Conservation (phyloP, 2,888 invertebrate genomes). For the Cyaniris semiargus region DNA sequence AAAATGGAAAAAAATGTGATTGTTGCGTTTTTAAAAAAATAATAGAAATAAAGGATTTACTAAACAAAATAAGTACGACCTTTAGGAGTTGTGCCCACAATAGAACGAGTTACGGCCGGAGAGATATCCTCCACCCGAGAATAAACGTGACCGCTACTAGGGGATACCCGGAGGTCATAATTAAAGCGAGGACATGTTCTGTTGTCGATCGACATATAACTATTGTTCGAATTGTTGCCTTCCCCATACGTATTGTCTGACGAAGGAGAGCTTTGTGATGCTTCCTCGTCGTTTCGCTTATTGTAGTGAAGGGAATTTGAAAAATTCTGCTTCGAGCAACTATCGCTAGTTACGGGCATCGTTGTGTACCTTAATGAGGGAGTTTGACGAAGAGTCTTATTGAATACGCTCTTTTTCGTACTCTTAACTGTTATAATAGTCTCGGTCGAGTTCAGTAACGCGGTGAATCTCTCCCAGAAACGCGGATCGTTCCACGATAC, state of each 20-base stretch:
- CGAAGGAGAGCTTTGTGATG: slow-evolving; percentile 79
- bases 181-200: slow-evolving; percentile 78
- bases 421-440: slow-evolving; percentile 76
- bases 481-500: slow-evolving; percentile 88
- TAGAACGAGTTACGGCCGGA: slow-evolving; percentile 67
- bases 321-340: slow-evolving; percentile 79
- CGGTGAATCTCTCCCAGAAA: slow-evolving; percentile 92
- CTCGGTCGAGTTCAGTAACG: slow-evolving; percentile 86
- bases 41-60: slow-evolving; percentile 35
- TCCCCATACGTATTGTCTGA: slow-evolving; percentile 83
- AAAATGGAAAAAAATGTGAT: no score
- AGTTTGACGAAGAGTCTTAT: slow-evolving; percentile 72
- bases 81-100: slow-evolving; percentile 63
- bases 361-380: slow-evolving; percentile 79
- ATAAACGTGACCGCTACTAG: slow-evolving; percentile 77
- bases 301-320: slow-evolving; percentile 74
- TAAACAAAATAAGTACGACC: slow-evolving; percentile 76
- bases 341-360: slow-evolving; percentile 78
- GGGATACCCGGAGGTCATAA: slow-evolving; percentile 78
- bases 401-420: slow-evolving; percentile 74
- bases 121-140: slow-evolving; percentile 77
- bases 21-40: neutral
- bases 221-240: slow-evolving; percentile 83
- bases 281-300: slow-evolving; percentile 73
- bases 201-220: slow-evolving; percentile 84